Evolutionary conservation across 2,113 vertebrate species (phyloP), one percentile per base, ranked within the genome.

Genomic region (Addax nasomaculatus): DNA sequence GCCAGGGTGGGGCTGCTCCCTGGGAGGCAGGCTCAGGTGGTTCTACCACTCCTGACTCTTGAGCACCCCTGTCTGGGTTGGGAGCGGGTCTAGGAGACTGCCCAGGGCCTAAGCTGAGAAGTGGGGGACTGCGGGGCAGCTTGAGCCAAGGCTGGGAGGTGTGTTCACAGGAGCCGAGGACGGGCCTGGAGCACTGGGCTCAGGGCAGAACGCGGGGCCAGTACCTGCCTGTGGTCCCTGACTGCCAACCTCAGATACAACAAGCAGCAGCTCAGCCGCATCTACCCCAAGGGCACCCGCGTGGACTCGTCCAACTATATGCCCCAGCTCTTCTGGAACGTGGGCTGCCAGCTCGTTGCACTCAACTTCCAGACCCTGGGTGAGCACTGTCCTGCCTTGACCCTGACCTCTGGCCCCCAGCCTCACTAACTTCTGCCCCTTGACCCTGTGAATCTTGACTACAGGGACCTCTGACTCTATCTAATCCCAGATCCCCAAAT

Each of bases 291-390:
- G 98, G 99, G 99, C 70, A 99, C 99, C 0, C 99, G 99, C 0
- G 99, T 99, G 90, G 99, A 99, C 97, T 99, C 99, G 23, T 99
- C 99, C 95, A 99, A 99, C 98, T 99, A 99, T 98, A 99, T 99
- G 99, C 99, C 99, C 25, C 99, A 99, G 98, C 98, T 99, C 91
- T 99, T 99, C 98, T 99, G 99, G 99, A 99, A 99, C 0, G 99
- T 99, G 0, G 99, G 99, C 81, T 99, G 99, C 97, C 99, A 99
- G 98, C 99, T 99, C 94, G 99, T 99, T 33, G 99, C 99, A 0
- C 99, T 99, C n/a, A 99, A 99, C 98, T 99, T 99, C 96, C 99
- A 99, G 98, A 99, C 99, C 16, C 98, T 99, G 3, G 99, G 99
- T 99, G 92, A 99, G 99, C 8, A 0, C 89, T 7, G 16, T 6